Base-by-base conservation (phyloP, 2,797 vertebrate genomes). In the Phataginus tetradactyla region DNA sequence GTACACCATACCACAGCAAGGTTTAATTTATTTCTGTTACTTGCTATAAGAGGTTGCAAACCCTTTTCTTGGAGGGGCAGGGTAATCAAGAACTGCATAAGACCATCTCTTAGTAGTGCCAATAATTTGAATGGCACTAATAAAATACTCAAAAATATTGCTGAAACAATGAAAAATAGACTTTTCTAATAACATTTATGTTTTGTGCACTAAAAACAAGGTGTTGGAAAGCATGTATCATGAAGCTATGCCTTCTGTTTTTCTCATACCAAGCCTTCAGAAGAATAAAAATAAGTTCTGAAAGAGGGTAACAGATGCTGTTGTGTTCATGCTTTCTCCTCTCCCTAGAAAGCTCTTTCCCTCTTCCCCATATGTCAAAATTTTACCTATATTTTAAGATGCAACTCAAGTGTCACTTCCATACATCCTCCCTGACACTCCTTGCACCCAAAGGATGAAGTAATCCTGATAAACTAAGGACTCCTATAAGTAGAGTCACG, bases 211-310 rank as follows among this genome's bases (percentile, higher is more conserved):
- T 69, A 74, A 96, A 95, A 90, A 68, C 18, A 94, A 90, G 42
- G 15, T 86, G 27, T 21, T 78, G 0, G 34, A 63, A 59, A 78
- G 29, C 5, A 55, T 74, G 3, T 32, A 77, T 51, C 66, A 77
- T n/a, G 55, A 63, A 71, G 7, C 20, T 66, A 68, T 86, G n/a
- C 61, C 88, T 96, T 92, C 90, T 84, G 34, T 59, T 25, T 42
- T 34, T 49, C 32, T 66, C n/a, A 45, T 66, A 25, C 27, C n/a
- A 77, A 85, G 77, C 11, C 14, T 80, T 95, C 12, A 18, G 21
- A 57, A 59, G 69, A 89, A 92, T 64, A 94, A 94, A 96, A 91
- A 96, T 89, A 91, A 89, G 21, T 61, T 80, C 32, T 78, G 37
- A 81, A 21, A 32, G 55, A 51, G 71, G 63, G 83, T 63, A 34